phyloP scores from a whole-genome alignment of 2,113 vertebrate species.

The Lanius collurio region DNA sequence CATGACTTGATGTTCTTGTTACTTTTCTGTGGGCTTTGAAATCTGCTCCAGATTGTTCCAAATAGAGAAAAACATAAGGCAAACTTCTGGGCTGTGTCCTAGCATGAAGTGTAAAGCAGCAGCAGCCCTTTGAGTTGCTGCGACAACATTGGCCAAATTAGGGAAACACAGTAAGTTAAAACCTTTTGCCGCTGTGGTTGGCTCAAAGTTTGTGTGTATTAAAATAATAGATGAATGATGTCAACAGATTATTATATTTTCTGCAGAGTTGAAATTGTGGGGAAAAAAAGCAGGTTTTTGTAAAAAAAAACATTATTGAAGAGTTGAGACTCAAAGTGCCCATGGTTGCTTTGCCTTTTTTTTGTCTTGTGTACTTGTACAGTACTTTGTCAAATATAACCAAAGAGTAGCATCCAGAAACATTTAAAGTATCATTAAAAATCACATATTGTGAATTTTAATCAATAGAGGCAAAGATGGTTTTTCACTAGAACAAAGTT shows the following conservation, averaged over 20 bases:
- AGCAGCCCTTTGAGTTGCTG: neutral
- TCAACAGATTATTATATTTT: neutral
- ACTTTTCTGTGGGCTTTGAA: neutral
- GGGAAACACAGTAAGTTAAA: neutral
- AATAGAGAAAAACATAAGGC: neutral
- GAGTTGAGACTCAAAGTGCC: neutral
- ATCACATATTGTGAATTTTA: neutral
- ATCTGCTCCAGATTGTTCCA: neutral
- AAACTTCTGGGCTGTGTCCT: neutral
- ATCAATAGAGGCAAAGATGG: neutral
- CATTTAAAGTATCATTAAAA: neutral
- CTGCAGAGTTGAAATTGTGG: neutral
- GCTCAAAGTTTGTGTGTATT: neutral
- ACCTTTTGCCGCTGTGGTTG: neutral
- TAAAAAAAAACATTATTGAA: neutral
- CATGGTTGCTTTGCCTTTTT: neutral
- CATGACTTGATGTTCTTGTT: neutral
- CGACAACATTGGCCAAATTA: neutral
- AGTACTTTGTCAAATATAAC: neutral
- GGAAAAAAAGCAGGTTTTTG: neutral
- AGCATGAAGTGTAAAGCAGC: accelerated
- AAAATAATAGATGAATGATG: neutral
- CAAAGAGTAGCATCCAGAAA: neutral
- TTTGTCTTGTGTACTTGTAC: neutral
- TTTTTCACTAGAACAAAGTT: neutral